These are phyloP conservation scores for Struthio camelus DNA, from an alignment of 2,113 vertebrate species.

Conservation along the genomic window DNA sequence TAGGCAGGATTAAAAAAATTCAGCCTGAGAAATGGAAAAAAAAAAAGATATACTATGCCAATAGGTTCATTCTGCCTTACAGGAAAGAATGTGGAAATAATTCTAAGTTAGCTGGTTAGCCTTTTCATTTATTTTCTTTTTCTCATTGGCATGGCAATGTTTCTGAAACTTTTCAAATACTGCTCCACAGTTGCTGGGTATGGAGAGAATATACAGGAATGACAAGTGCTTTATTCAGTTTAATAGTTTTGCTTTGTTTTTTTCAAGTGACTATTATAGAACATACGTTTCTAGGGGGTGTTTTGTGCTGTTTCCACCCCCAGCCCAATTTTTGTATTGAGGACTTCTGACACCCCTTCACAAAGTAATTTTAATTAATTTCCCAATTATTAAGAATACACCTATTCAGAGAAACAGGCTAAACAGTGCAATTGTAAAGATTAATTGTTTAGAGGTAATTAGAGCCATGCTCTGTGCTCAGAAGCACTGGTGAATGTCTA, in stretches of 20 bases:
- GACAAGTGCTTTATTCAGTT: not conserved
- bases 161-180: not conserved
- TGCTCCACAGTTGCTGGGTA: not conserved
- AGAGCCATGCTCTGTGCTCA: not conserved
- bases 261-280: not conserved
- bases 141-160: not conserved
- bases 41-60: not conserved
- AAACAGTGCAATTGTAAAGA: conserved; percentile 10
- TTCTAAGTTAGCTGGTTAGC: not conserved
- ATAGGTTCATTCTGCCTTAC: not conserved
- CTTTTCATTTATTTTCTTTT: not conserved
- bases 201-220: not conserved
- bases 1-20: not conserved
- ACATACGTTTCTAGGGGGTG: not conserved
- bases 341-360: not conserved
- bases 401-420: not conserved
- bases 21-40: not conserved
- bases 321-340: not conserved
- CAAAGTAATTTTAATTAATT: conserved; percentile 20
- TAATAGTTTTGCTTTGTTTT: not conserved
- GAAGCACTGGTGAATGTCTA: not conserved
- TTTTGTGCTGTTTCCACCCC: not conserved
- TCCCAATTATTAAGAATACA: conserved; percentile 11
- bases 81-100: not conserved
- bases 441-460: conserved; percentile 45